These are phyloP conservation scores for Oreochromis tanganicae DNA, from an alignment of 2,113 vertebrate species.

Conservation along the genomic window DNA sequence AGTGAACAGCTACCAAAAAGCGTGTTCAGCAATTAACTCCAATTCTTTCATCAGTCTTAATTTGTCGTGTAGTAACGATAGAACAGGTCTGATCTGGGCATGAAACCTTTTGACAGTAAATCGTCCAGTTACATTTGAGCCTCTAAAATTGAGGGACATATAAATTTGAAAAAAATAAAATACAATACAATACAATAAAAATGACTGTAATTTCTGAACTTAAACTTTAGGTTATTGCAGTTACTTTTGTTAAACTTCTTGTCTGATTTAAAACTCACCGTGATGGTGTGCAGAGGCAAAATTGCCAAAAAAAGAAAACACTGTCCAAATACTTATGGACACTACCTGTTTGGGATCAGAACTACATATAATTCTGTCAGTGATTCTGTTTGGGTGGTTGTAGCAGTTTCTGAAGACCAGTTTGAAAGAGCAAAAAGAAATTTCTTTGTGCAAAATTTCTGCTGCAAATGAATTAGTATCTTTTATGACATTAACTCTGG, in stretches of 20 bases:
- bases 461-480: not conserved
- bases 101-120: not conserved
- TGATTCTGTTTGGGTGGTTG: not conserved
- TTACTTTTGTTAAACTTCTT: not conserved
- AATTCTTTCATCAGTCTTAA: not conserved
- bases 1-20: not conserved
- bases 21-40: not conserved
- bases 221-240: not conserved
- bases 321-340: not conserved
- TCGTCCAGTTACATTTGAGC: not conserved
- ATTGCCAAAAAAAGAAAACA: not conserved
- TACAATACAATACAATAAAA: not conserved
- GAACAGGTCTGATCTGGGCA: not conserved
- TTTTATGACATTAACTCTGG: not conserved
- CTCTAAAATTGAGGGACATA: not conserved
- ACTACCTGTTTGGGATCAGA: not conserved
- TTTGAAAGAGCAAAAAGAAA: not conserved
- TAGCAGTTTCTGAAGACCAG: not conserved
- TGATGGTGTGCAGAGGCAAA: not conserved
- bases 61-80: not conserved
- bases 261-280: not conserved
- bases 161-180: not conserved
- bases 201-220: not conserved
- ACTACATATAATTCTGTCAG: not conserved
- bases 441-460: not conserved